Base-by-base conservation (phyloP, 2,113 vertebrate genomes). In the Ptilonorhynchus violaceus region DNA sequence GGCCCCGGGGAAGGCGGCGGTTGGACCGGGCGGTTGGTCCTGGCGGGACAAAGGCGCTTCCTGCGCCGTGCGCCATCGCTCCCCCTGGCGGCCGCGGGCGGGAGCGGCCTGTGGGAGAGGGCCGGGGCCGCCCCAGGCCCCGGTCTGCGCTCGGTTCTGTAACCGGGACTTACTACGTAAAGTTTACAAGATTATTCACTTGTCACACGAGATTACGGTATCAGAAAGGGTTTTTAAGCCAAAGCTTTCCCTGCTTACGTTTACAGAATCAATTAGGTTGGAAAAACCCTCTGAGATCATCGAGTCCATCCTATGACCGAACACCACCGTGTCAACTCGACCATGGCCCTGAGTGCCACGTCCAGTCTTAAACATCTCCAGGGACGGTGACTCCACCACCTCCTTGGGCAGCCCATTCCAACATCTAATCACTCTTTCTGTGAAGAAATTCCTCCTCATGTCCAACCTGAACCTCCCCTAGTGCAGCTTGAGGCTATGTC, bases 111-210 rank as follows among this genome's bases (percentile, higher is more conserved):
- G 9, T 42, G 12, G 15, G 42, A 13, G 42, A 42, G 42, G 42
- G 42, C 20, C 6, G 0, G 9, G 41, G 24, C 0, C 3, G 13
- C 22, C n/a, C 10, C 42, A 6, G 55, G 49, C 35, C 3, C 1
- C 8, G 7, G 22, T 2, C 35, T 7, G 33, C 1, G 3, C 21
- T 9, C 27, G 0, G 10, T 0, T 17, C 18, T 2, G 22, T 18
- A 1, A 7, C 8, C 10, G 16, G 6, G 10, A 10, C 6, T 68
- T 11, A 2, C 23, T 16, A 7, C 13, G 23, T 31, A 17, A 24
- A 23, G 15, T 52, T 35, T 11, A 6, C 11, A 0, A 3, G 23
- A 4, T 25, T 14, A 3, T 42, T 73, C 49, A 2, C 42, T 62
- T 60, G 59, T 35, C 44, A 5, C 42, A 10, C 3, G 25, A 49